A percentile compares a stretch with the other conserved stretches of the same genome.
Evolutionary conservation across 2,113 vertebrate species (phyloP).

Genomic region (Nothobranchius furzeri): DNA sequence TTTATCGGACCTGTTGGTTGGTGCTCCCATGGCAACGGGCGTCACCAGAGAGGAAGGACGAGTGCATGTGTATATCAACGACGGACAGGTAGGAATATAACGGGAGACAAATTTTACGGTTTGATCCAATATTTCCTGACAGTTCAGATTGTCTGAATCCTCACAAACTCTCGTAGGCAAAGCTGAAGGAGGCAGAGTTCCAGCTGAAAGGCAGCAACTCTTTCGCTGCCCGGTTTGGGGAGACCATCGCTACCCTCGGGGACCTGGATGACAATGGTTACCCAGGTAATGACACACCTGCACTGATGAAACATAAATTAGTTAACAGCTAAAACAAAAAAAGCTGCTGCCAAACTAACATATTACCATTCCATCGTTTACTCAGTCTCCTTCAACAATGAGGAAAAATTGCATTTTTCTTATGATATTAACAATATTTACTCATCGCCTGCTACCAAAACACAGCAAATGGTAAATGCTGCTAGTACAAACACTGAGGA

Average conservation of each 20-base stretch:
- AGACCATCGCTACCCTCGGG: conserved; percentile 89
- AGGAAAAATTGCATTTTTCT: too few species aligned
- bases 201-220: conserved; percentile 84
- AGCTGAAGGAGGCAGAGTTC: conserved; percentile 82
- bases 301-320: too few species aligned
- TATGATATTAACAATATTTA: too few species aligned
- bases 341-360: too few species aligned
- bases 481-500: not conserved
- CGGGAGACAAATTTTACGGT: not conserved
- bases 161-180: conserved; percentile 66
- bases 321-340: too few species aligned
- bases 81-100: conserved; percentile 79
- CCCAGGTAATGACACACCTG: conserved; percentile 79
- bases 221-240: conserved; percentile 91
- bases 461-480: not conserved
- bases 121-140: too few species aligned
- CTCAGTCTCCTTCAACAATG: too few species aligned
- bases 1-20: conserved; percentile 92
- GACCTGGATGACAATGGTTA: conserved; percentile 95
- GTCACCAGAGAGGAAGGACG: conserved; percentile 87
- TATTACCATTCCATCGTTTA: too few species aligned
- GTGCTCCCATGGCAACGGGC: conserved; percentile 85
- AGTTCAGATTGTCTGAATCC: not conserved
- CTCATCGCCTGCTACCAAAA: not conserved
- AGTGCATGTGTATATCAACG: conserved; percentile 93